These are phyloP conservation scores for Gymnocheta viridis DNA, from an alignment of 2,888 invertebrate species.

Conservation along the genomic window DNA sequence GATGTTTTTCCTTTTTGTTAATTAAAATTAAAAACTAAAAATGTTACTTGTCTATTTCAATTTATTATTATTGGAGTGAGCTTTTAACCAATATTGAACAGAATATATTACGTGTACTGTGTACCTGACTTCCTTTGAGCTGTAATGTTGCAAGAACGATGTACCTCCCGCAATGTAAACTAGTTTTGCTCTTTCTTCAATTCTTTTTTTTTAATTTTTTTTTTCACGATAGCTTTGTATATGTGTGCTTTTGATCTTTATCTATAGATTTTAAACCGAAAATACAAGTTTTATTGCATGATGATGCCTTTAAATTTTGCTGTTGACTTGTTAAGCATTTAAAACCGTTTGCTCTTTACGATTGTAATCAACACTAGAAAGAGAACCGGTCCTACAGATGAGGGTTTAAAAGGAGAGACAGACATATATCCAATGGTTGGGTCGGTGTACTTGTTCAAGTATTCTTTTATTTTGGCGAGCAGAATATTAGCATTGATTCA, in stretches of 20 bases:
- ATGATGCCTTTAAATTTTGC: conserved; percentile 62
- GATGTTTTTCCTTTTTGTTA: conserved; percentile 52
- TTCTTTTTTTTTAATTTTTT: background rate
- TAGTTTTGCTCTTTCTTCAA: conserved; percentile 45
- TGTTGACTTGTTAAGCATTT: conserved; percentile 66
- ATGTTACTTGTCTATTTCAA: conserved; percentile 69
- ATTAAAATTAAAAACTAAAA: conserved; percentile 68
- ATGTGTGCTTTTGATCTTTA: conserved; percentile 63
- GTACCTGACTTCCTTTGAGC: conserved; percentile 52
- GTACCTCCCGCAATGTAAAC: conserved; percentile 70
- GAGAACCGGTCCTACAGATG: background rate
- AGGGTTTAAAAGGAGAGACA: background rate
- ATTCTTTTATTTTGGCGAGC: conserved; percentile 2
- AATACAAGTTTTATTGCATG: conserved; percentile 66
- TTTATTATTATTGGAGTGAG: conserved; percentile 69
- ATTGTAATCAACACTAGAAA: conserved; percentile 62
- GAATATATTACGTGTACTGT: conserved; percentile 33
- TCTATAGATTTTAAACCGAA: conserved; percentile 61
- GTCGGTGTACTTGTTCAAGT: conserved; percentile 12
- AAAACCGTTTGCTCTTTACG: conserved; percentile 65
- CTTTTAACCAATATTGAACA: conserved; percentile 46
- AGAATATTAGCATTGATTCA: background rate
- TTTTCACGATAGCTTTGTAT: background rate
- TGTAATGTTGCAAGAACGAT: background rate
- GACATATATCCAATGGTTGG: background rate